Base-by-base conservation (phyloP, 1,140 invertebrate species). In the Hyles vespertilio region DNA sequence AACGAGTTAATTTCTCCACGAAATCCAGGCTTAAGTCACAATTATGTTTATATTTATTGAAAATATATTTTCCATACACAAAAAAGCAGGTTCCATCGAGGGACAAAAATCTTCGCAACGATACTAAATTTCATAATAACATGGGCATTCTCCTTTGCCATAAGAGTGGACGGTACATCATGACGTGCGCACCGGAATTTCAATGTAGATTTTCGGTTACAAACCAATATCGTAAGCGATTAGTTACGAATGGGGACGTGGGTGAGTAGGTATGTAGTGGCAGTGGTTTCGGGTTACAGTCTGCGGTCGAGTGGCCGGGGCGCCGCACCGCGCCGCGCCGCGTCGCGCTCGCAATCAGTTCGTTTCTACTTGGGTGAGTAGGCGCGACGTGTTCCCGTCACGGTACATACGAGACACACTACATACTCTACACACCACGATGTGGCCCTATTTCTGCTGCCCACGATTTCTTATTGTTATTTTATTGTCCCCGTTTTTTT, bases 291-390 rank as follows among this genome's bases (percentile, higher is more conserved):
- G 60, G 64, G 63, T 76, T 74, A 59, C 74, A 70, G 60, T 70
- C 63, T 78, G 73, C 70, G 73, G 70, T 73, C 57, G 69, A 72
- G 71, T 69, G 65, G 72, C 46, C 34, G 54, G 66, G 68, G 72
- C 69, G 72, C 72, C 61, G 63, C 55, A 2, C 72, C 61, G 61
- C 22, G 22, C 22, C 22, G 22, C 22, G 22, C 72, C 61, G 63
- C 55, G 36, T 69, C 61, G 61, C 55, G 70, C 51, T 67, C 61
- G 59, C 59, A 67, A 74, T 78, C 69, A 68, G 58, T 48, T 46
- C 51, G 70, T 69, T 74, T 74, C 69, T 64, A 67, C 59, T 68
- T 52, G 59, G 71, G 12, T 60, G 65, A 40, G 51, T 59, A 54
- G 60, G 50, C 56, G 61, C 65, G 58, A 47, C 55, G 69, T 61